phyloP scores from a whole-genome alignment of 2,113 vertebrate species.

The Protobothrops flavoviridis region DNA sequence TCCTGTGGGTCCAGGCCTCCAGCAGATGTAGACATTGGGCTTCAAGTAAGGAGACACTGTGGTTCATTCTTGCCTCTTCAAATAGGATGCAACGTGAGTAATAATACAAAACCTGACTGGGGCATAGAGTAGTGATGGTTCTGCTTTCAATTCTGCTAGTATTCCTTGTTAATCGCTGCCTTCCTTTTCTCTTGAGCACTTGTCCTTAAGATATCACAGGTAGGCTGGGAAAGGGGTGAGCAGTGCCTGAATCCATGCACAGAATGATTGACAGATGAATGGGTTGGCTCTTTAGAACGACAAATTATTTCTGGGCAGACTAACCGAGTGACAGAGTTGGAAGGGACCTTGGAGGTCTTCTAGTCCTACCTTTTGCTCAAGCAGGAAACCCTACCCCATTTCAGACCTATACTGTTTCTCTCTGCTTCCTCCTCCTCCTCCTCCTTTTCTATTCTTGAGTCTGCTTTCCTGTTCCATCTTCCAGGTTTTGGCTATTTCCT shows the following conservation, averaged over 20 bases:
- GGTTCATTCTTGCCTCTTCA: not conserved
- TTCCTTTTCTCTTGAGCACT: not conserved
- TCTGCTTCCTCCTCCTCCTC: not conserved
- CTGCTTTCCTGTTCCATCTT: not conserved
- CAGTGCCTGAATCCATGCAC: not conserved
- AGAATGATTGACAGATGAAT: not conserved
- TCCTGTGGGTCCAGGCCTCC: not conserved
- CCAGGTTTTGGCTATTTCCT: not conserved
- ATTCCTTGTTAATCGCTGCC: not conserved
- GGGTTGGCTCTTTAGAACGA: not conserved
- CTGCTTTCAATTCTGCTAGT: not conserved
- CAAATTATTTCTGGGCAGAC: not conserved
- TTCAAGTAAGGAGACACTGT: not conserved
- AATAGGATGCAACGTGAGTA: not conserved
- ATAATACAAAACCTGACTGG: not conserved
- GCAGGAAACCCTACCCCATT: no score
- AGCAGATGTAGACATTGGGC: no score
- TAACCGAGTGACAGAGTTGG: not conserved
- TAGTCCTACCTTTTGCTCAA: not conserved
- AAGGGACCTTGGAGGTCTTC: not conserved
- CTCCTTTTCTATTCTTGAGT: not conserved
- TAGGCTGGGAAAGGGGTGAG: not conserved
- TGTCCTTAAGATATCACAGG: not conserved
- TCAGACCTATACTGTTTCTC: not conserved
- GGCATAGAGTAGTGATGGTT: fast-evolving